Percentiles rank a stretch among this genome's conserved stretches.
These are phyloP conservation scores for Odocoileus hemionus DNA, from an alignment of 2,113 vertebrate species.

Conservation along the genomic window DNA sequence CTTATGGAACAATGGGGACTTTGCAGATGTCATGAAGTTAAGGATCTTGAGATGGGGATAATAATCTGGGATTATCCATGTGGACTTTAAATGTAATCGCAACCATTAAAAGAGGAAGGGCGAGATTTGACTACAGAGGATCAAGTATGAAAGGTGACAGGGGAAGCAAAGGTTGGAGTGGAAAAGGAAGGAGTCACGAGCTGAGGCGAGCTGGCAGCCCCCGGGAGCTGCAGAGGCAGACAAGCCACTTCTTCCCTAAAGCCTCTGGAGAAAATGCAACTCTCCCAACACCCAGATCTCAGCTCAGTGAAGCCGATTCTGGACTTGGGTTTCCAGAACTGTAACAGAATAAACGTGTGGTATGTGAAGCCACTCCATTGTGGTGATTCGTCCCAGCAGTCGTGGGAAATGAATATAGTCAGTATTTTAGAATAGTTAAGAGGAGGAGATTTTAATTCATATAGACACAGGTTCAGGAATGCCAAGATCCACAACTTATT, in stretches of 20 bases:
- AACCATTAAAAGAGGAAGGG: too few species aligned
- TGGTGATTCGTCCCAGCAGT: neutral
- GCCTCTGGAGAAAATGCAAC: neutral
- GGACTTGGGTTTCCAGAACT: neutral
- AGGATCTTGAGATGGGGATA: neutral
- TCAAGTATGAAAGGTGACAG: neutral
- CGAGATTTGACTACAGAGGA: neutral
- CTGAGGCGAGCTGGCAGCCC: fast-evolving
- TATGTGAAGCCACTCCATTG: neutral
- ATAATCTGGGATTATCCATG: neutral
- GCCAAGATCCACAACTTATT: neutral
- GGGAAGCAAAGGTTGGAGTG: neutral
- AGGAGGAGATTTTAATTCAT: neutral
- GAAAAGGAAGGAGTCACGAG: too few species aligned
- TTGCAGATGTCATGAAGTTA: neutral
- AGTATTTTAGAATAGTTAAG: neutral
- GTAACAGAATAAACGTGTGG: neutral
- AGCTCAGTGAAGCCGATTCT: neutral
- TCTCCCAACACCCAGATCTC: neutral
- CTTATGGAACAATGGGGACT: neutral
- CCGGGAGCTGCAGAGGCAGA: neutral
- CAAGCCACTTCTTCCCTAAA: neutral
- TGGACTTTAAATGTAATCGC: neutral
- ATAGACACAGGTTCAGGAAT: neutral
- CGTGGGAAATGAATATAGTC: neutral